Percentiles rank a stretch among this genome's conserved stretches.
These are phyloP conservation scores for Halictus quadricinctus DNA, from an alignment of 2,888 invertebrate genomes.

Conservation along the genomic window DNA sequence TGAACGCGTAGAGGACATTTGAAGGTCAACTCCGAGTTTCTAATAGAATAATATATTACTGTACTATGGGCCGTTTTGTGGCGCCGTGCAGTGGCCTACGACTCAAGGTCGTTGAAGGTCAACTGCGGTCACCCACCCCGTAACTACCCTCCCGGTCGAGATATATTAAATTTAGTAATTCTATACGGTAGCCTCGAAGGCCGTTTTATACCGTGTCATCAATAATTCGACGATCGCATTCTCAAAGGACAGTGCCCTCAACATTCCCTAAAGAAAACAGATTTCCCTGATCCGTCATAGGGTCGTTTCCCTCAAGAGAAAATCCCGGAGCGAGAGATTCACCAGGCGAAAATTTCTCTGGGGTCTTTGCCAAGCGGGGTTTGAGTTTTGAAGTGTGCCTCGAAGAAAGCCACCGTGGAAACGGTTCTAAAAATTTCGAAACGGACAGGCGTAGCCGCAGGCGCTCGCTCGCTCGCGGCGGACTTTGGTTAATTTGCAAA, in stretches of 20 bases:
- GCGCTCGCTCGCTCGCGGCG: slow-evolving; percentile 14
- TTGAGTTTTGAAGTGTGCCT: background rate
- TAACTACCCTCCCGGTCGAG: too few relatives aligned
- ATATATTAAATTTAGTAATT: too few relatives aligned
- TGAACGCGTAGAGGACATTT: too few relatives aligned
- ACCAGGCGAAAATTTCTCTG: background rate
- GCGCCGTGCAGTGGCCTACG: too few relatives aligned
- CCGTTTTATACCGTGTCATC: too few relatives aligned
- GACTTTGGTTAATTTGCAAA: slow-evolving; percentile 45
- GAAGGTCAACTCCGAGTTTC: too few relatives aligned
- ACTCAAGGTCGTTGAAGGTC: too few relatives aligned
- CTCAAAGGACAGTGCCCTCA: background rate
- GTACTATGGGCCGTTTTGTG: too few relatives aligned
- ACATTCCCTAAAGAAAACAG: background rate
- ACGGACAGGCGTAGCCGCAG: slow-evolving; percentile 8
- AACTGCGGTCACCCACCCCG: too few relatives aligned
- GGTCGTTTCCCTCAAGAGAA: background rate
- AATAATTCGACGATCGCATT: background rate
- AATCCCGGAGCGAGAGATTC: background rate
- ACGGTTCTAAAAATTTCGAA: slow-evolving; percentile 8
- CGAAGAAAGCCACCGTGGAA: background rate
- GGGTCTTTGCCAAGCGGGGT: background rate
- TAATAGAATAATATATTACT: background rate
- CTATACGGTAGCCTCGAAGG: too few relatives aligned
- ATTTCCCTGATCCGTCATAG: background rate